Percentiles rank a stretch among this genome's conserved stretches.
Evolutionary conservation across 2,888 invertebrate species (phyloP).

Genomic region (Hecatera dysodea): DNA sequence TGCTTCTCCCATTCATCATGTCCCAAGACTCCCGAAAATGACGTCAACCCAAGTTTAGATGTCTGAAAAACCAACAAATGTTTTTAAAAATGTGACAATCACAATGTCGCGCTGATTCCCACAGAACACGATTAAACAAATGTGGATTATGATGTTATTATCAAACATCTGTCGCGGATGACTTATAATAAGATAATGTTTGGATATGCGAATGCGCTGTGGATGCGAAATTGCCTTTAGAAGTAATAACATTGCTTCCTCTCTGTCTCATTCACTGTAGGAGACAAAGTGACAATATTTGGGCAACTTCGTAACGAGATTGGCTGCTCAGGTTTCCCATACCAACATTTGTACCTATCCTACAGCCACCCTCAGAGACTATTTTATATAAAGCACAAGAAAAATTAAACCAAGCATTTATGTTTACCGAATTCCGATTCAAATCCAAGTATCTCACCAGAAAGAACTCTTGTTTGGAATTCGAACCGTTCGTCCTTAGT

Average conservation of each 20-base stretch:
- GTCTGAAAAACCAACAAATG: slow-evolving; percentile 19
- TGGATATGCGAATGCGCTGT: slow-evolving; percentile 4
- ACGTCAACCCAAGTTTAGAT: slow-evolving; percentile 9
- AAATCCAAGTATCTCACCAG: too few relatives aligned
- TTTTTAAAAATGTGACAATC: slow-evolving; percentile 9
- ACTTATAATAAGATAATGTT: slow-evolving; percentile 8
- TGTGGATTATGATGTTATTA: slow-evolving; percentile 30
- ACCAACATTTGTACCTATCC: too few relatives aligned
- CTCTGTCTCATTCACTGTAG: too few relatives aligned
- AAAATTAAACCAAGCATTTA: too few relatives aligned
- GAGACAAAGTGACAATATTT: background rate
- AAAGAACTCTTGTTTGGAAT: too few relatives aligned
- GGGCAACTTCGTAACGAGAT: background rate
- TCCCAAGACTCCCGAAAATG: background rate
- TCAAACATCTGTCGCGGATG: slow-evolving; percentile 39
- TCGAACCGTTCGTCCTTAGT: too few relatives aligned
- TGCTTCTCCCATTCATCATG: background rate
- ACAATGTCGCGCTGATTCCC: slow-evolving; percentile 31
- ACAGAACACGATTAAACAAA: slow-evolving; percentile 23
- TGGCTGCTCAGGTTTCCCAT: too few relatives aligned
- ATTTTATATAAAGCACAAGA: too few relatives aligned
- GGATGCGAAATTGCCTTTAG: too few relatives aligned
- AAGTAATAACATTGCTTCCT: too few relatives aligned
- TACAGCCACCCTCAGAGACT: too few relatives aligned
- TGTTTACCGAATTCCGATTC: too few relatives aligned